Evolutionary conservation across 2,113 vertebrate genomes (phyloP).

Genomic region (Theristicus caerulescens): DNA sequence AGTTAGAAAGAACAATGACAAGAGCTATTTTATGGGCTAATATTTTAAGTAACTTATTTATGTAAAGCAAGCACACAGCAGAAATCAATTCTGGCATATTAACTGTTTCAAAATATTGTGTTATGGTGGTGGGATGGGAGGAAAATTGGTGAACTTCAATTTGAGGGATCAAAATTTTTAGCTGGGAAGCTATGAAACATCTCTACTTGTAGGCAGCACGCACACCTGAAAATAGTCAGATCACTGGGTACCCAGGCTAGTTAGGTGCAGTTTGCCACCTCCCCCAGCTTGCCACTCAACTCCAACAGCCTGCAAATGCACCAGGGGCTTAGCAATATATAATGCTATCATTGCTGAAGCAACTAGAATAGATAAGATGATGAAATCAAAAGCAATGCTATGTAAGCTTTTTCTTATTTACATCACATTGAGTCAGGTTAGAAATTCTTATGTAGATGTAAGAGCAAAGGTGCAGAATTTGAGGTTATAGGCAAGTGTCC

Average conservation of each 20-base stretch:
- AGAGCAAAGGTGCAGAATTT: background rate
- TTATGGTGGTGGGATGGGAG: background rate
- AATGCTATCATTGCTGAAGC: background rate
- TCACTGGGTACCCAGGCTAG: too few relatives aligned
- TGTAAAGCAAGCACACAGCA: background rate
- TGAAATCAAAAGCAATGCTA: background rate
- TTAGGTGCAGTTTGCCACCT: background rate
- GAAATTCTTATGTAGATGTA: background rate
- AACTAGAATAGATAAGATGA: background rate
- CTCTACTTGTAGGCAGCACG: background rate
- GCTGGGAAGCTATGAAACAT: background rate
- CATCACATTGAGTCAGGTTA: fast-evolving
- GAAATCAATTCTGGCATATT: background rate
- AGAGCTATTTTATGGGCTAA: background rate
- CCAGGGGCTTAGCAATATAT: background rate
- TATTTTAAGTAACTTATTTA: background rate
- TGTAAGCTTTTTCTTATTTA: background rate
- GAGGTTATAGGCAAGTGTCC: background rate
- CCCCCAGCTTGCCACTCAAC: background rate
- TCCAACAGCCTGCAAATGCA: background rate
- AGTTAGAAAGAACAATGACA: background rate
- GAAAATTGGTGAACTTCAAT: background rate
- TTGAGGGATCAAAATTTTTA: background rate
- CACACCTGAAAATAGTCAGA: background rate
- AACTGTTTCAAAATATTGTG: background rate